Base-by-base conservation (phyloP, 2,113 vertebrate species). In the Hemicordylus capensis region DNA sequence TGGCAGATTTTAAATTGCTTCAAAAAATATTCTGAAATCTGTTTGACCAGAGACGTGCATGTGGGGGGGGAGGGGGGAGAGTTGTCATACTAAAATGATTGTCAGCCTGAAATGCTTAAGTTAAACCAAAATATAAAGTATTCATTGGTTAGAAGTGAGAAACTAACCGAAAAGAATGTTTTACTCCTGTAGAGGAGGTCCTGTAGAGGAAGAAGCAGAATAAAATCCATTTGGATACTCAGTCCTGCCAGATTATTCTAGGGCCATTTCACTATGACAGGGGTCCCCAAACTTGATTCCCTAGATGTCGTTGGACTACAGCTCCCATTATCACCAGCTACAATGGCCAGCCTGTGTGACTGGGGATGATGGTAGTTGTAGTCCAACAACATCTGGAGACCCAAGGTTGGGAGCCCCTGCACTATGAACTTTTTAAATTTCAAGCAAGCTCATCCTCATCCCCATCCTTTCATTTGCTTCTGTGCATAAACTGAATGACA, bases 341-440 rank as follows among this genome's bases (percentile, higher is more conserved):
- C n/a, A n/a, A n/a, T n/a, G n/a, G n/a, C n/a, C n/a, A n/a, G n/a
- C n/a, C n/a, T n/a, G n/a, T n/a, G n/a, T n/a, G n/a, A n/a, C n/a
- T n/a, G n/a, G n/a, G n/a, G n/a, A n/a, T n/a, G n/a, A n/a, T n/a
- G n/a, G n/a, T n/a, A n/a, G n/a, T n/a, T n/a, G n/a, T n/a, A n/a
- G n/a, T n/a, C n/a, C n/a, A n/a, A n/a, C n/a, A n/a, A n/a, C n/a
- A n/a, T n/a, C n/a, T n/a, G n/a, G n/a, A n/a, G n/a, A n/a, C n/a
- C n/a, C n/a, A n/a, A n/a, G n/a, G n/a, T n/a, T n/a, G n/a, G n/a
- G n/a, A n/a, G n/a, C n/a, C n/a, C n/a, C n/a, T n/a, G n/a, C 54
- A 28, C 78, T 69, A 81, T 42, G 28, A 76, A 5, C 9, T 67
- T 6, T 37, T 79, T 51, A 90, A 89, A 83, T 48, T 37, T 54